Base-by-base conservation (phyloP, 2,113 vertebrate species). In the Cheirogaleus medius region DNA sequence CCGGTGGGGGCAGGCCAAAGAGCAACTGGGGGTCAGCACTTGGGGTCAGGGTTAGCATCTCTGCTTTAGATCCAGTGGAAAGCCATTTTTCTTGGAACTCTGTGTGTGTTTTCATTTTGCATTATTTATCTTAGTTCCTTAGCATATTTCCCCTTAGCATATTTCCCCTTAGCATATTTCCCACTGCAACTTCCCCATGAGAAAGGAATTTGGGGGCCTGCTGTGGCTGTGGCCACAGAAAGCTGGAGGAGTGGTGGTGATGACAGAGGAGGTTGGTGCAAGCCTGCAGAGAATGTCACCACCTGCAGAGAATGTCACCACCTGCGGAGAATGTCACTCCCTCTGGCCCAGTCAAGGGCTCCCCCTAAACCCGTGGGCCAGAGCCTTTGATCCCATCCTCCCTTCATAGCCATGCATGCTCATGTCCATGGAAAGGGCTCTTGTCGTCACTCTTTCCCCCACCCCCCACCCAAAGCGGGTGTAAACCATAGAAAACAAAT, bases 61-160 rank as follows among this genome's bases (percentile, higher is more conserved):
- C 64, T 90, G 66, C 83, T 83, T 84, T 64, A 93, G 54, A 14
- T 78, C 5, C 54, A 56, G 34, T 47, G 44, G 66, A 7, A 91
- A 73, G 21, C 44, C 86, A 54, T 69, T 49, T 20, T 76, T 96
- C 63, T 95, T 92, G 34, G 14, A 92, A 76, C 39, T 54, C 64
- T 44, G 1, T 39, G 20, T 56, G 15, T 14, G 37, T n/a, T 81
- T 94, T 83, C 56, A 69, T 87, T 92, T 64, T 87, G 18, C 49
- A 60, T 88, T 58, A 66, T 91, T 88, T 86, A 29, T 76, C 89
- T 76, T 64, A 42, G 42, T 77, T 73, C 25, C 52, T 52, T 73
- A 60, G 83, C 32, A 81, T 88, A 76, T 42, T 73, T 66, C 39
- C 39, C 17, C 6, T 66, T 73, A 60, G 83, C 32, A 81, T 88